Evolutionary conservation across 2,113 vertebrate genomes (phyloP).

Genomic region (Notiomystis cincta): DNA sequence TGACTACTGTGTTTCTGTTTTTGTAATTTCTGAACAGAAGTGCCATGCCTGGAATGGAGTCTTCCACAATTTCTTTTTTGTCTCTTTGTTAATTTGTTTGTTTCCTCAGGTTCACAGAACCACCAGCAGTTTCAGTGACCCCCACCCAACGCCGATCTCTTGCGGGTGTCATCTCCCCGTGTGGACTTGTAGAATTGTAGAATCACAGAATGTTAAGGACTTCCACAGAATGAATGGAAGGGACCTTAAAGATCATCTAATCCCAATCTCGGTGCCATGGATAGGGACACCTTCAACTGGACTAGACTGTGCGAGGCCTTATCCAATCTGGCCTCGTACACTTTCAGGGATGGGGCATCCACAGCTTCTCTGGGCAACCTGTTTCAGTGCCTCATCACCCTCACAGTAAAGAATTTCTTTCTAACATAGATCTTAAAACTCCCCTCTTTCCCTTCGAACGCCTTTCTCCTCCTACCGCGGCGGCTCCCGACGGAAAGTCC

Average conservation of each 20-base stretch:
- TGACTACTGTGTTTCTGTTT: neutral
- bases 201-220: neutral
- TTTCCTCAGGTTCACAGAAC: too few species aligned
- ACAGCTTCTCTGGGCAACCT: neutral
- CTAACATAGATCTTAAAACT: rapidly evolving
- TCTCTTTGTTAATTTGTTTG: neutral
- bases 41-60: too few species aligned
- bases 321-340: neutral
- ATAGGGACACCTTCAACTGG: neutral
- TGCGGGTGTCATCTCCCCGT: neutral
- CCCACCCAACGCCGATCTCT: rapidly evolving
- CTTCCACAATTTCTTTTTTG: rapidly evolving
- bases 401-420: neutral
- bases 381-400: neutral
- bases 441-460: rapidly evolving
- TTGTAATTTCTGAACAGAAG: neutral
- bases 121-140: neutral
- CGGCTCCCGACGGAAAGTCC: neutral
- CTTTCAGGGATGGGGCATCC: neutral
- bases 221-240: neutral
- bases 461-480: rapidly evolving
- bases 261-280: too few species aligned
- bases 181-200: neutral
- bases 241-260: too few species aligned
- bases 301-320: neutral